Base-by-base conservation (phyloP, 2,888 invertebrate species). In the Noctuana brunneofusca region DNA sequence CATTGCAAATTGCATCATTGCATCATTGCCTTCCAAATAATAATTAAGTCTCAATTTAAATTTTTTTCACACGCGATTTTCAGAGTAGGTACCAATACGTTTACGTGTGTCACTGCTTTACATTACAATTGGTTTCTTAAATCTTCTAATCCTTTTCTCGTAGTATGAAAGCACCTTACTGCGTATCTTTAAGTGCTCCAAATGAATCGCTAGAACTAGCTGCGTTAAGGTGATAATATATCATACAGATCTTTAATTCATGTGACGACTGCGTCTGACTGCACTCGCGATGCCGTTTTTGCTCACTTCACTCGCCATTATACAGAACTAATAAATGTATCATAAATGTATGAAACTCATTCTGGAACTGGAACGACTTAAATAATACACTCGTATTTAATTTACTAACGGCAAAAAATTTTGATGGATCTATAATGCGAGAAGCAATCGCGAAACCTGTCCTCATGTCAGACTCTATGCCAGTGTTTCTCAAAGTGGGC, bases 231-330 rank as follows among this genome's bases (percentile, higher is more conserved):
- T 77, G 80, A 79, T 84, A 83, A 83, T 81, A 80, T 81, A 84
- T 83, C 83, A 83, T 80, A 83, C 74, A 71, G 71, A 84, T 88
- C 83, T 83, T 77, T 88, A 83, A 88, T 89, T 87, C 84, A 89
- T 87, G 75, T 72, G 79, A 81, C 78, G 79, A 84, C 82, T 76
- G 79, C 75, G 79, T 83, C 84, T 78, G 81, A 84, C 69, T 64
- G 53, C 66, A 63, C 59, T 69, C 64, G 68, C 64, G 63, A 66
- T 64, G 63, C 67, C 66, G 81, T 85, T 85, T 84, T 86, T 86
- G 79, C 78, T 58, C 64, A 63, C 58, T 69, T 64, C 66, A 72
- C 73, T 70, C 18, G 68, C 76, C 76, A 83, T 83, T 81, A 79
- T 78, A 75, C 75, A 58, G 64, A 64, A 66, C 74, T 74, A 78